Conservation (phyloP, 2,888 invertebrate genomes). For the Chromoteleia sp. region DNA sequence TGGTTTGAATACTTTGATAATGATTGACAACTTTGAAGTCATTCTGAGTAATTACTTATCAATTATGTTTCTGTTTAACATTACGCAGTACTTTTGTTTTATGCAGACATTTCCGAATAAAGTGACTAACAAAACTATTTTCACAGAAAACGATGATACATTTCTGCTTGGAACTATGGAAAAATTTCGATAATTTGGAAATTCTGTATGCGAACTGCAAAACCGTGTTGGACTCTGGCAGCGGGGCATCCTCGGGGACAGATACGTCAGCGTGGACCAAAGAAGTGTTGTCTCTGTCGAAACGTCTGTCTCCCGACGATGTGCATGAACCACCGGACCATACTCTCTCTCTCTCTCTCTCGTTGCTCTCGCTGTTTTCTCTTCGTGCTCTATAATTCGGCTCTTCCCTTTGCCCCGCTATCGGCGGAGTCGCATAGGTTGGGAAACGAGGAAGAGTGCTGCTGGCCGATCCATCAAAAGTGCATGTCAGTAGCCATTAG, state of each 20-base stretch:
- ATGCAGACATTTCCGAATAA: too few relatives aligned
- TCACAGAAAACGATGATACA: too few relatives aligned
- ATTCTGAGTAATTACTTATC: too few relatives aligned
- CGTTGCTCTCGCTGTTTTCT: conserved; percentile 60
- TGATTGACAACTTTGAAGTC: too few relatives aligned
- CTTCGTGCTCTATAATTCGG: conserved; percentile 73
- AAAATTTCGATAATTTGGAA: conserved; percentile 63
- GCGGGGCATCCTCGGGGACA: conserved; percentile 82
- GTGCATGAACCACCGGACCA: conserved; percentile 59
- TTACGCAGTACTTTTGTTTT: too few relatives aligned
- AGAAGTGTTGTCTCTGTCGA: conserved; percentile 73
- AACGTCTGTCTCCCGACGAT: conserved; percentile 73
- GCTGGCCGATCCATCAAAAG: conserved; percentile 87
- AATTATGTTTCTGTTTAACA: too few relatives aligned
- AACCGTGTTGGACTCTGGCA: conserved; percentile 49
- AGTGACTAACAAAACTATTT: too few relatives aligned
- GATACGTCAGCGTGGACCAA: conserved; percentile 83
- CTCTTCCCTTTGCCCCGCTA: conserved; percentile 70
- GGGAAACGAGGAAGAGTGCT: conserved; percentile 78
- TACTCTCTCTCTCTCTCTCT: too few relatives aligned
- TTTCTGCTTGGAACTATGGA: too few relatives aligned
- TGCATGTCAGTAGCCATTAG: conserved; percentile 88
- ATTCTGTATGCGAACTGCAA: conserved; percentile 73
- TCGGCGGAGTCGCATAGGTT: conserved; percentile 71
- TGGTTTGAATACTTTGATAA: too few relatives aligned